Conservation (phyloP, 2,113 vertebrate genomes). For the Oncorhynchus masou region DNA sequence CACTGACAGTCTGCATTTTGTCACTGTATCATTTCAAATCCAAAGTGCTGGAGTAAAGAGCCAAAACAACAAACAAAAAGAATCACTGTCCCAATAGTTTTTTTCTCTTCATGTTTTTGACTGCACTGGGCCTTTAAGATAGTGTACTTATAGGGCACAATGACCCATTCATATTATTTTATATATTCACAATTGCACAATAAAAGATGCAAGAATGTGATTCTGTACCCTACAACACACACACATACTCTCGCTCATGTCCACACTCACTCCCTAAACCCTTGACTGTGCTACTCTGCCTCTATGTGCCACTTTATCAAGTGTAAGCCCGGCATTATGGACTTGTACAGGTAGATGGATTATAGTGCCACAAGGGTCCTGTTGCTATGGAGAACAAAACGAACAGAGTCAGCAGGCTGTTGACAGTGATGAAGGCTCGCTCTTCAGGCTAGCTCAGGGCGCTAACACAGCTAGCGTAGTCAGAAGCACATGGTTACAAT, state of each 20-base stretch:
- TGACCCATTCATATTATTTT: neutral
- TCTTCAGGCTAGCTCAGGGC: slow-evolving; percentile 39
- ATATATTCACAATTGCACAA: neutral
- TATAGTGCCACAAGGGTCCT: slow-evolving; percentile 42
- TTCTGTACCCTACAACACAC: neutral
- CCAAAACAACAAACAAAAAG: no score
- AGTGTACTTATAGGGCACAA: neutral
- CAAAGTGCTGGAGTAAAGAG: no score
- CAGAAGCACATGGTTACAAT: slow-evolving; percentile 46
- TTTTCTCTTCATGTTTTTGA: no score
- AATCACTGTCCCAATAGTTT: no score
- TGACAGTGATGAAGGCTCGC: slow-evolving; percentile 65
- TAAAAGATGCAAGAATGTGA: neutral
- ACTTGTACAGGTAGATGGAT: slow-evolving; percentile 61
- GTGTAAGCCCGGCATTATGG: slow-evolving; percentile 33
- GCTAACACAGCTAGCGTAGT: slow-evolving; percentile 50
- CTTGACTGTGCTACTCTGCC: slow-evolving; percentile 18
- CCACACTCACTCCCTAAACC: slow-evolving; percentile 7
- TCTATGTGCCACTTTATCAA: slow-evolving; percentile 56
- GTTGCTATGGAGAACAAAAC: slow-evolving; percentile 54
- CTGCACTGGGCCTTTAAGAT: neutral
- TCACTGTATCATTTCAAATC: no score
- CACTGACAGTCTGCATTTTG: no score
- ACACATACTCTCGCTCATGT: slow-evolving; percentile 23
- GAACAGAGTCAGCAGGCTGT: slow-evolving; percentile 56